Conservation (phyloP, 2,888 invertebrate species). For the Rugalucina vietnamica region DNA sequence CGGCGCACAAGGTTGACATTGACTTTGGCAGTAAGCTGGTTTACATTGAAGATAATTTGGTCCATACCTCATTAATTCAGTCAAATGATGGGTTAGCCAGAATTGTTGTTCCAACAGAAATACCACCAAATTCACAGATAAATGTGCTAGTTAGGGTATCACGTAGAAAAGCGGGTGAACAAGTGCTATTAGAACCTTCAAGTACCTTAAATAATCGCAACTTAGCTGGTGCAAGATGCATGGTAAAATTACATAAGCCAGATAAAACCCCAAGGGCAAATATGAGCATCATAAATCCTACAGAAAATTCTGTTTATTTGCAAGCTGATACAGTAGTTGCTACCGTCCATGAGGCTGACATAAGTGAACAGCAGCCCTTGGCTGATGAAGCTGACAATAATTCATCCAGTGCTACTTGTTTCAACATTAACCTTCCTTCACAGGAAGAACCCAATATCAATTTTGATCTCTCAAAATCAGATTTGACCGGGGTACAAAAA, state of each 20-base stretch:
- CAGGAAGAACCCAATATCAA: neutral
- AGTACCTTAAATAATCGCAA: neutral
- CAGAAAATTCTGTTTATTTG: neutral
- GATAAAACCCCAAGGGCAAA: neutral
- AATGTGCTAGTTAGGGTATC: neutral
- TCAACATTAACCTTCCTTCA: neutral
- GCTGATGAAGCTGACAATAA: neutral
- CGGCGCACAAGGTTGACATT: neutral
- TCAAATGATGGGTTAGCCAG: neutral
- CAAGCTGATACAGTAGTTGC: conserved; percentile 6
- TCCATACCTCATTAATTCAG: neutral
- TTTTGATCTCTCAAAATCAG: neutral
- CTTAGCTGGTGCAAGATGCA: conserved; percentile 6
- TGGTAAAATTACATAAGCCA: too few species aligned
- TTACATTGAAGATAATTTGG: conserved; percentile 1
- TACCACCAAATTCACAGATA: neutral
- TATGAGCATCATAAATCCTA: neutral
- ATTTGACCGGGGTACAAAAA: neutral
- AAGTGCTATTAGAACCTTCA: neutral
- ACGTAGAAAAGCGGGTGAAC: neutral
- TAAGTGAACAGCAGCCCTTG: neutral
- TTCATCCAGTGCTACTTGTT: neutral
- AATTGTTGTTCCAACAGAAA: neutral
- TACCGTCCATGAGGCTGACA: neutral
- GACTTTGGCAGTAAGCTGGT: conserved; percentile 1